Evolutionary conservation across 2,797 vertebrate genomes (phyloP), one percentile per base, ranked within the genome.

Genomic region (Girardinus metallicus): DNA sequence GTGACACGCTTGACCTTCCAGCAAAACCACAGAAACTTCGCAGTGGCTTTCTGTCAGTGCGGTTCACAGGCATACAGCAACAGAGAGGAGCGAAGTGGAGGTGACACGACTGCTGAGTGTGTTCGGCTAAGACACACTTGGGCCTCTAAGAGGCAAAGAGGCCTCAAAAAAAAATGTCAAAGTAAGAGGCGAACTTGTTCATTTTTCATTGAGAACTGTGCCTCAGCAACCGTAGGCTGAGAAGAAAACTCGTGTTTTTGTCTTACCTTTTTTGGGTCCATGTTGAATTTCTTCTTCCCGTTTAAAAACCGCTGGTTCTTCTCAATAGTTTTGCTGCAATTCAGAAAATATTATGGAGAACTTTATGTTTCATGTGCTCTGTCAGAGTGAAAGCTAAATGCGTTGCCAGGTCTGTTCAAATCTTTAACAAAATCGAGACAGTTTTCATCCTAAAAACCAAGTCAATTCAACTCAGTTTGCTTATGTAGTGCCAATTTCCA

Each of bases 211-310:
- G 13, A 21, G 39, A 29, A 29, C 43, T 29, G 51, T 13, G 23
- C 51, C 15, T 36, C 7, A 31, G 10, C 15, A 15, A 12, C n/a
- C 13, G 15, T 0, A 44, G 23, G 4, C 1, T 26, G 2, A 51
- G 18, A 21, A n/a, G n/a, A 44, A 29, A 18, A 4, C 26, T 16
- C n/a, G 2, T 3, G 21, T 49, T 66, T n/a, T 23, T 34, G 13
- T 10, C 88, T 90, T 84, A 99, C 97, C 96, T 98, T 98, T 89
- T 93, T 90, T 29, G 98, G 98, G 80, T 98, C 97, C 97, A 98
- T 97, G 92, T 99, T 99, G 94, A 99, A 99, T 86, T 98, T 99
- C 92, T 99, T 99, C 82, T 96, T 95, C 13, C 97, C 97, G 0
- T 89, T 88, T 3, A 90, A 93, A 55, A 97, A 94, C 77, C 92